Evolutionary conservation across 2,797 vertebrate genomes (phyloP), one percentile per base, ranked within the genome.

Genomic region (Ptychobarbus kaznakovi): DNA sequence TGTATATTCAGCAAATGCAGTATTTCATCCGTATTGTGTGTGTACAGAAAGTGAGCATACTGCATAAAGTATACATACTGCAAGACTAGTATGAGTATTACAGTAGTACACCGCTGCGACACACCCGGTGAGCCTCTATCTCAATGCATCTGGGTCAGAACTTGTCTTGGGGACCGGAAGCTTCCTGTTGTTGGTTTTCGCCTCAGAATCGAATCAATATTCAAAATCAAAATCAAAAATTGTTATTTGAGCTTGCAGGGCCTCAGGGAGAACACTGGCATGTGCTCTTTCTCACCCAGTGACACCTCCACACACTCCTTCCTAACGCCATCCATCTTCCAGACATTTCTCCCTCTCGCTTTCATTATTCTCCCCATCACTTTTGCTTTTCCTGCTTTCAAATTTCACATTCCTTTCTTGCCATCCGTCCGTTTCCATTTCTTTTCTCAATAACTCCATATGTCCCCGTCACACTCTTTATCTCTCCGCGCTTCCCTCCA

Each of bases 131-230:
- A 40, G 75, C 20, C 61, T 83, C 81, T 25, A 38, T 83, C 65
- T 44, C 65, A 81, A 84, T 86, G 87, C 68, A 84, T 88, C 87
- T 88, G 85, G 85, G 87, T 88, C 66, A 49, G 70, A 85, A 28
- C 51, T 86, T 81, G 78, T 86, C 79, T 84, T n/a, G 80, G 44
- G 42, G 65, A 82, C 72, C 25, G 82, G 58, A 65, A 65, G 58
- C 70, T 81, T 69, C 66, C 32, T 51, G 81, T 51, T 75, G 70
- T 74, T 75, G 42, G 56, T 83, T 38, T 65, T n/a, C 28, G 61
- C 61, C 80, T 72, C 75, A 76, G 70, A 74, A 56, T 46, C 35
- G 18, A 58, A 73, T 85, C 84, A 53, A 79, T 70, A 81, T 51
- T 42, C 63, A 65, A 73, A 15, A 63, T 32, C 6, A 49, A 51